Evolutionary conservation across 2,888 invertebrate species (phyloP).

Genomic region (Archaeoteleia sp.): DNA sequence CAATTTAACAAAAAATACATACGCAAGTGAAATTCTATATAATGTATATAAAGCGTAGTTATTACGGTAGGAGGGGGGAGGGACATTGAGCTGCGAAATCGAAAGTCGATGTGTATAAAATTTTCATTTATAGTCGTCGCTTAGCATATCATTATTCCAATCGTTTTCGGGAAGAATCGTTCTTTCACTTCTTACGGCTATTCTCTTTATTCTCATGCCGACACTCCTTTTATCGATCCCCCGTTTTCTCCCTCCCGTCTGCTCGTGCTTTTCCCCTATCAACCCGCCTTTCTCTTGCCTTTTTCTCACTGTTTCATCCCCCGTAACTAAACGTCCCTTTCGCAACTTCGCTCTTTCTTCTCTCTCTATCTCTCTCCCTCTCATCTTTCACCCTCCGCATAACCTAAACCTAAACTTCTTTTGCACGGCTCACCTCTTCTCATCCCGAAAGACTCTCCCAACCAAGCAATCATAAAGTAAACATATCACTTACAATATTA

Average conservation of each 20-base stretch:
- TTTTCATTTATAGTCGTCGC: slow-evolving; percentile 51
- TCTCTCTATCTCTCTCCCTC: slow-evolving; percentile 29
- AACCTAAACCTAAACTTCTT: slow-evolving; percentile 50
- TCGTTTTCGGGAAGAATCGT: slow-evolving; percentile 60
- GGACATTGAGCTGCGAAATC: slow-evolving; percentile 24
- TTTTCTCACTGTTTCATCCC: slow-evolving; percentile 47
- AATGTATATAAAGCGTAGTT: too few relatives aligned
- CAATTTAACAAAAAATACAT: too few relatives aligned
- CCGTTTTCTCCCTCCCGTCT: slow-evolving; percentile 56
- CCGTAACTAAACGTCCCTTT: slow-evolving; percentile 47
- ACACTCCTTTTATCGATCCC: slow-evolving; percentile 74
- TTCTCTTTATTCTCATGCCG: slow-evolving; percentile 65
- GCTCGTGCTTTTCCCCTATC: slow-evolving; percentile 46
- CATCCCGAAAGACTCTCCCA: slow-evolving; percentile 21
- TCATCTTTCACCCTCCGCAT: slow-evolving; percentile 41
- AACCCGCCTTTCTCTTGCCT: slow-evolving; percentile 44
- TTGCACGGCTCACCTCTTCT: slow-evolving; percentile 46
- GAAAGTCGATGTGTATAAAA: slow-evolving; percentile 47
- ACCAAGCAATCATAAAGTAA: slow-evolving; percentile 49
- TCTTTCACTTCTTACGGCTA: slow-evolving; percentile 54
- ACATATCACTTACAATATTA: slow-evolving; percentile 47
- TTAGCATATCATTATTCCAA: slow-evolving; percentile 52
- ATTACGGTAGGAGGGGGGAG: too few relatives aligned
- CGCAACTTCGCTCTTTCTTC: slow-evolving; percentile 39
- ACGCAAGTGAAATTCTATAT: too few relatives aligned